Evolutionary conservation across 2,888 invertebrate genomes (phyloP).

Genomic region (Psylliodes chrysocephalus): DNA sequence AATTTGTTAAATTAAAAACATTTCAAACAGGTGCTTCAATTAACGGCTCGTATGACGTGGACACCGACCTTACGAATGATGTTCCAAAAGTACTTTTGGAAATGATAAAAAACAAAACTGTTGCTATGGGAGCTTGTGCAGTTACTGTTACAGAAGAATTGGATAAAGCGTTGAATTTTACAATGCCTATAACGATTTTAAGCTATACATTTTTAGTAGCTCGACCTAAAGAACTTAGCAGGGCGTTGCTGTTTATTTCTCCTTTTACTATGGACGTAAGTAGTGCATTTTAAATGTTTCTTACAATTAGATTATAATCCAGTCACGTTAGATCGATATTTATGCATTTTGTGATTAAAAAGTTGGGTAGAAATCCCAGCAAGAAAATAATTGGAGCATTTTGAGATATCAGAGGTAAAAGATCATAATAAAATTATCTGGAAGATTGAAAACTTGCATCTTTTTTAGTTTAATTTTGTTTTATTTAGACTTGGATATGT

Average conservation of each 20-base stretch:
- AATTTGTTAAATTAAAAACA: no score
- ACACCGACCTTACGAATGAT: slow-evolving; percentile 28
- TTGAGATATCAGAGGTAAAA: no score
- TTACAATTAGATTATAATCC: no score
- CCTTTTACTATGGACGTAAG: slow-evolving; percentile 80
- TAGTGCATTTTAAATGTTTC: no score
- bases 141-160: slow-evolving; percentile 68
- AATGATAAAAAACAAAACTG: slow-evolving; percentile 65
- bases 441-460: no score
- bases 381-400: no score
- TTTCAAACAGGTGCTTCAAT: not conserved
- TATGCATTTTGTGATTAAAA: no score
- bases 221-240: slow-evolving; percentile 81
- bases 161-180: slow-evolving; percentile 76
- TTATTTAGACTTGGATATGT: slow-evolving; percentile 82
- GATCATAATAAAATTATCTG: no score
- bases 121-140: slow-evolving; percentile 71
- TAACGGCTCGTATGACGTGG: slow-evolving; percentile 17
- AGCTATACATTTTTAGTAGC: slow-evolving; percentile 82
- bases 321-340: no score
- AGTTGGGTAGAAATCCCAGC: no score
- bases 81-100: slow-evolving; percentile 61
- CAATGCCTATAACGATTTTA: slow-evolving; percentile 80
- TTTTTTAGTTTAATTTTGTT: no score
- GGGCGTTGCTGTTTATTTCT: slow-evolving; percentile 84